Percentiles rank a stretch among this genome's conserved stretches.
phyloP scores from a whole-genome alignment of 92 coral and sea anemone genomes.

The Phenganax marumi region DNA sequence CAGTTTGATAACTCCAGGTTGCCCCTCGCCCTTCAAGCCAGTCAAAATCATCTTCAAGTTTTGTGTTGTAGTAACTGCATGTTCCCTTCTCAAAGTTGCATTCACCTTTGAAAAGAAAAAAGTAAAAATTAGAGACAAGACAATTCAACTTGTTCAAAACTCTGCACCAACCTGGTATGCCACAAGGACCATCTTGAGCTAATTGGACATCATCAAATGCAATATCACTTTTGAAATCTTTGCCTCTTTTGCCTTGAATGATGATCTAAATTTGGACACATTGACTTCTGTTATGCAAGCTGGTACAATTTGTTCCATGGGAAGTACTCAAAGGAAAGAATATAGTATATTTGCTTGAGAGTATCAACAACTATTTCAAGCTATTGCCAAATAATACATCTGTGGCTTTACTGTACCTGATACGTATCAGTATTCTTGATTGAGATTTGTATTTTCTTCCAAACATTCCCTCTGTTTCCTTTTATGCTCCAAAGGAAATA shows the following conservation, averaged over 20 bases:
- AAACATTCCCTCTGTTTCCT: conserved; percentile 71
- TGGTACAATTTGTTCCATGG: too few relatives aligned
- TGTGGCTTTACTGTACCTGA: conserved; percentile 48
- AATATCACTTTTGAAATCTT: conserved; percentile 71
- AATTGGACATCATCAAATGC: conserved; percentile 81
- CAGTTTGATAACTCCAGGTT: conserved; percentile 85
- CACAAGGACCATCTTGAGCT: conserved; percentile 64
- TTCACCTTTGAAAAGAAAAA: conserved; percentile 56
- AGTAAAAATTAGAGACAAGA: not conserved
- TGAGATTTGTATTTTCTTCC: conserved; percentile 74
- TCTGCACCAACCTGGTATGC: conserved; percentile 64
- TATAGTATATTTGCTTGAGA: too few relatives aligned
- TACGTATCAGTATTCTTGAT: conserved; percentile 57
- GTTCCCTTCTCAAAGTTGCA: conserved; percentile 88
- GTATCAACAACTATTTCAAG: too few relatives aligned
- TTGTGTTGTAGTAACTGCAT: conserved; percentile 77
- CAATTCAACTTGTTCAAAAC: conserved; percentile 14
- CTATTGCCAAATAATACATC: too few relatives aligned
- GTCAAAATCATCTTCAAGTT: conserved; percentile 83
- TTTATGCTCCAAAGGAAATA: conserved; percentile 63
- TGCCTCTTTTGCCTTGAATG: conserved; percentile 74
- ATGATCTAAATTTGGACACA: conserved; percentile 55
- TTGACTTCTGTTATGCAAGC: not conserved
- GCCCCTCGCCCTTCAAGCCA: conserved; percentile 82
- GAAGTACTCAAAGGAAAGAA: too few relatives aligned